These are phyloP conservation scores for Caenorhabditis sp. DNA, from an alignment of 2,888 invertebrate genomes.

Conservation along the genomic window DNA sequence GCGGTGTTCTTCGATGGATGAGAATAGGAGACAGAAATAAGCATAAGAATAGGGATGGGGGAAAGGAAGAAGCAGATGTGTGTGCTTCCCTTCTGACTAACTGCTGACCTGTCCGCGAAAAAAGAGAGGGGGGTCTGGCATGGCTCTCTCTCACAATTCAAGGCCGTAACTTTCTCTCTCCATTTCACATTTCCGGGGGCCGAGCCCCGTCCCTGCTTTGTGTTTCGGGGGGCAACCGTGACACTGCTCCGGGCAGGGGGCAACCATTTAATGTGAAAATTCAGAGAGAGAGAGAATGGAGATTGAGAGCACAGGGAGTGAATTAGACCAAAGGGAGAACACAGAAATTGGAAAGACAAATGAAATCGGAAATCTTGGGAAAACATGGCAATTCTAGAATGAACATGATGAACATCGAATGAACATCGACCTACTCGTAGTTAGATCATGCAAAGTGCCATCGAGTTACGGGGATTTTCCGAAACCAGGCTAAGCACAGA, in stretches of 20 bases:
- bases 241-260: not conserved
- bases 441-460: no score
- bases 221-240: constrained; percentile 23
- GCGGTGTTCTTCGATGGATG: not conserved
- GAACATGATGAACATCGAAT: no score
- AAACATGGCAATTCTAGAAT: no score
- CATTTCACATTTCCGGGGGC: constrained; percentile 15
- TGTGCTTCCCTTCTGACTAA: not conserved
- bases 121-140: not conserved
- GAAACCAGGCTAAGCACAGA: no score
- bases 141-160: not conserved
- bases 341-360: no score
- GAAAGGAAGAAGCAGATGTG: constrained; percentile 15
- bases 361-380: no score
- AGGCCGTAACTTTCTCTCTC: constrained; percentile 47
- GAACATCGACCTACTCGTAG: no score
- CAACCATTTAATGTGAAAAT: constrained; percentile 2
- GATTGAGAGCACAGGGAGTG: not conserved
- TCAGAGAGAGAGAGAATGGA: not conserved
- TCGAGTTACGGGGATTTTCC: no score
- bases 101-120: not conserved
- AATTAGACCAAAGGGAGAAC: no score
- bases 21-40: not conserved
- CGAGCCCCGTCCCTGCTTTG: no score
- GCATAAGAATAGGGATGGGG: not conserved